These are phyloP conservation scores for Osedax frankpressi DNA, from an alignment of 2,888 invertebrate genomes.

Conservation along the genomic window DNA sequence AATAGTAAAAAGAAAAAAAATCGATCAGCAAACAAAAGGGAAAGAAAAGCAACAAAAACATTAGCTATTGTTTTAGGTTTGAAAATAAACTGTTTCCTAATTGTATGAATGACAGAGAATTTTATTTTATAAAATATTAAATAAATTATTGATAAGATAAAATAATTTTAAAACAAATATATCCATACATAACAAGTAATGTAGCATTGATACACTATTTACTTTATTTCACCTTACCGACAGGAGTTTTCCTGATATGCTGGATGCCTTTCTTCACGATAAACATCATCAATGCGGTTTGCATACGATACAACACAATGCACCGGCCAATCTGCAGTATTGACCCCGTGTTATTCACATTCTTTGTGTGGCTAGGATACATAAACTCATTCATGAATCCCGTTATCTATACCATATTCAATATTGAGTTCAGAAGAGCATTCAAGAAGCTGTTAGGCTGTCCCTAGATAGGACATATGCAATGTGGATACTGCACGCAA, in stretches of 20 bases:
- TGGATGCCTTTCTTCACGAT: slow-evolving; percentile 99
- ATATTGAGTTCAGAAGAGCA: slow-evolving; percentile 80
- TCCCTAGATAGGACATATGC: not conserved
- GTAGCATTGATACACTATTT: not conserved
- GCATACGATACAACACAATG: slow-evolving; percentile 54
- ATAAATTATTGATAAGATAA: too few relatives aligned
- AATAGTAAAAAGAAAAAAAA: slow-evolving; percentile 61
- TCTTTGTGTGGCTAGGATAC: slow-evolving; percentile 93
- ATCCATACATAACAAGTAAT: not conserved
- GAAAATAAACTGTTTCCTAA: too few relatives aligned
- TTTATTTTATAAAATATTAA: too few relatives aligned
- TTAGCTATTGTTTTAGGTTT: slow-evolving; percentile 90
- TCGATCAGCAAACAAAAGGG: slow-evolving; percentile 47
- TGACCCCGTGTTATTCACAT: slow-evolving; percentile 35
- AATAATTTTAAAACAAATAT: too few relatives aligned
- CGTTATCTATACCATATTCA: slow-evolving; percentile 46
- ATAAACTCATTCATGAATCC: slow-evolving; percentile 79
- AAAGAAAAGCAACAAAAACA: slow-evolving; percentile 94
- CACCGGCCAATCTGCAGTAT: slow-evolving; percentile 59
- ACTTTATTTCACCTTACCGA: slow-evolving; percentile 34
- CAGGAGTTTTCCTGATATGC: slow-evolving; percentile 92
- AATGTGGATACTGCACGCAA: not conserved
- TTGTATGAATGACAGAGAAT: too few relatives aligned
- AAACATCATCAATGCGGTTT: slow-evolving; percentile 90
- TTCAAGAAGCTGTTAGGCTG: slow-evolving; percentile 71